Evolutionary conservation across 1,140 invertebrate species (phyloP), one percentile per base, ranked within the genome.

Genomic region (Coenobita brevimanus): DNA sequence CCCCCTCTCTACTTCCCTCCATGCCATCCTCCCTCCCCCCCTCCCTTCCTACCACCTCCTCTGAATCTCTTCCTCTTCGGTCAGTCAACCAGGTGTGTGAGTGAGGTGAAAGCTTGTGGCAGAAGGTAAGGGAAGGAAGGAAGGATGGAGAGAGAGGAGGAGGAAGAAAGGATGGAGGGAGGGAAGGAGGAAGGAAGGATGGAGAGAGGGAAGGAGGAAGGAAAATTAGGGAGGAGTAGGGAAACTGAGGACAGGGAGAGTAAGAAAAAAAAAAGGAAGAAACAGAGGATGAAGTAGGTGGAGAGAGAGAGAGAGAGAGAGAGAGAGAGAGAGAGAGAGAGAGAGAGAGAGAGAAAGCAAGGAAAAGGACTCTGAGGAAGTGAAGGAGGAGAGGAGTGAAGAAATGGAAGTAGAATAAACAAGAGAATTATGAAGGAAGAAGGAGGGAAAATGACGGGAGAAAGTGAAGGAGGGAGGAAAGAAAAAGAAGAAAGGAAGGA

Each of bases 301-400:
- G n/a, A n/a, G 71, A 75, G 71, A 75, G 71, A 75, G 71, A 75
- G 71, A 75, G 71, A 75, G 71, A 75, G 71, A 75, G 71, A 75
- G 71, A 75, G 71, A 75, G 2, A 75, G 71, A 75, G 71, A 75
- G 71, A 75, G 71, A 75, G 71, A 75, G 71, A 75, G 10, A 75
- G 38, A 41, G 2, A 36, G 71, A 75, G 71, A 75, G 71, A 76
- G 73, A 76, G 73, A 76, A 38, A 76, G 73, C 36, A 38, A 46
- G 73, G 41, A 21, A 17, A 38, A 46, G 73, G 41, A 38, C n/a
- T 30, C n/a, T 30, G 41, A 41, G 43, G 73, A 46, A 38, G 41
- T 30, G n/a, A 38, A 50, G 73, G n/a, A 38, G 24, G 73, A 38
- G 0, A 1, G 33, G 24, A 46, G 3, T 15, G 17, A 3, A 76